Conservation (phyloP, 1,140 invertebrate genomes). For the Pachypsylla venusta region DNA sequence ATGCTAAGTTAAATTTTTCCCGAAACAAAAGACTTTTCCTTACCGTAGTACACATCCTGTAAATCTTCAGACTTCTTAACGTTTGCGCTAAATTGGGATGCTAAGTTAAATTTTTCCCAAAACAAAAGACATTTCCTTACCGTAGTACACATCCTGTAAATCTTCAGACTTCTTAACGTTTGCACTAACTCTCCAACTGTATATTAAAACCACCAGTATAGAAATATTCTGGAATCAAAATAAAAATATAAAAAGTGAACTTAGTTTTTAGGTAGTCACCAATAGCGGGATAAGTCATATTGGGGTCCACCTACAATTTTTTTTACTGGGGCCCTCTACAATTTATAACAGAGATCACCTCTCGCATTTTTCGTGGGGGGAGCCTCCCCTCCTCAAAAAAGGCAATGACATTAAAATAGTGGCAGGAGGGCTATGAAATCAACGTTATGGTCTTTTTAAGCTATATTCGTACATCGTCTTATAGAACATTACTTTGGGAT, state of each 20-base stretch:
- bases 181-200: conserved; percentile 51
- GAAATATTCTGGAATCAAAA: conserved; percentile 49
- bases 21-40: no score
- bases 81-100: no score
- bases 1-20: no score
- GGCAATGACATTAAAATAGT: no score
- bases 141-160: conserved; percentile 54
- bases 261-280: background rate
- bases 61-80: no score
- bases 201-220: conserved; percentile 47
- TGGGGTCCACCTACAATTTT: background rate
- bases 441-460: no score
- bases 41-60: no score
- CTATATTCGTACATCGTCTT: no score
- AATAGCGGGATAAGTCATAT: no score
- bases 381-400: background rate
- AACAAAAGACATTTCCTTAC: conserved; percentile 35
- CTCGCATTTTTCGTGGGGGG: background rate
- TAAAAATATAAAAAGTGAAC: conserved; percentile 12
- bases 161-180: conserved; percentile 47
- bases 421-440: no score
- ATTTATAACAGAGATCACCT: background rate
- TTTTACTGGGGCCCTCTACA: background rate
- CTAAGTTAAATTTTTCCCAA: no score
- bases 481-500: no score